A percentile compares a stretch with the other conserved stretches of the same genome.
phyloP scores from a whole-genome alignment of 2,888 invertebrate species.

The Amphiduros pacificus region DNA sequence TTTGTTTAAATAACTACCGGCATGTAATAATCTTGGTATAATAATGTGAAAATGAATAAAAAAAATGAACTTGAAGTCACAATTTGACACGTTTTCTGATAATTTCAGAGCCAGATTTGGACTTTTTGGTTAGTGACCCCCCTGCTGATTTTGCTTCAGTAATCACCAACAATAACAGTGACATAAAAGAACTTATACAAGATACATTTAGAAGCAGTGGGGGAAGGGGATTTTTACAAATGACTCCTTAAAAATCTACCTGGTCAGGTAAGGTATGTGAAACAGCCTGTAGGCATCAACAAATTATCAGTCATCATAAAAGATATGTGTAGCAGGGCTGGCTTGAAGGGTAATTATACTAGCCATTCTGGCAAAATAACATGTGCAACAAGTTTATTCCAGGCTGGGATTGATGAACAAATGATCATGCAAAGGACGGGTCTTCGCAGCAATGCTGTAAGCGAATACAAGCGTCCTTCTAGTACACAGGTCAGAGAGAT shows the following conservation, averaged over 20 bases:
- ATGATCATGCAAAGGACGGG: background rate
- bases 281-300: background rate
- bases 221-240: background rate
- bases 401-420: background rate
- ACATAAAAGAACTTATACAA: no score
- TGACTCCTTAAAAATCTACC: background rate
- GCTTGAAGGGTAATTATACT: background rate
- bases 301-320: background rate
- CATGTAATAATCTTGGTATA: no score
- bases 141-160: no score
- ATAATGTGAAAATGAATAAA: no score
- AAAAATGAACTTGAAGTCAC: no score
- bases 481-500: background rate
- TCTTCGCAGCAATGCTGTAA: background rate
- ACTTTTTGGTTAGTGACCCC: no score
- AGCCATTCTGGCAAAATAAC: background rate
- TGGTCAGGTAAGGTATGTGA: background rate
- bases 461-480: background rate
- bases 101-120: no score
- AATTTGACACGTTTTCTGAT: no score
- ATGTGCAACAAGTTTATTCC: background rate
- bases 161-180: no score
- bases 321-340: background rate
- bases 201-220: background rate
- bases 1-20: no score